Evolutionary conservation across 1,140 invertebrate species (phyloP).

Genomic region (Colletes gigas): DNA sequence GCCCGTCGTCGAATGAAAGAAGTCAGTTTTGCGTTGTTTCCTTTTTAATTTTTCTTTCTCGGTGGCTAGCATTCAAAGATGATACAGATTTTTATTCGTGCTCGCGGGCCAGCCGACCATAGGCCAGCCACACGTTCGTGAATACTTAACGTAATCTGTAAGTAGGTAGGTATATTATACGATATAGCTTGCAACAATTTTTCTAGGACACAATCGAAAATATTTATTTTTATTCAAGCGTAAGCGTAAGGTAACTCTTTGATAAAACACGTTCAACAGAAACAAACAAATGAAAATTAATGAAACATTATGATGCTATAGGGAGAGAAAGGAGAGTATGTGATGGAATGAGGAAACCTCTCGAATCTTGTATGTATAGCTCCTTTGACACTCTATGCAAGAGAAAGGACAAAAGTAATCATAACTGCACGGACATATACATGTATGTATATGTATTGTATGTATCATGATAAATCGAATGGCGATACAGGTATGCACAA

Average conservation of each 20-base stretch:
- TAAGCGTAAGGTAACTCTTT: slow-evolving; percentile 64
- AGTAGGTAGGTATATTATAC: slow-evolving; percentile 62
- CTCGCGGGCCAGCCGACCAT: neutral
- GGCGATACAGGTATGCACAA: slow-evolving; percentile 5
- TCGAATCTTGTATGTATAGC: neutral
- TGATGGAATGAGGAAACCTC: slow-evolving; percentile 9
- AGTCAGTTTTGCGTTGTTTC: neutral
- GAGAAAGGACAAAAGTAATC: neutral
- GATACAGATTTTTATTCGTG: slow-evolving; percentile 16
- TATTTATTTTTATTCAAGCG: slow-evolving; percentile 75
- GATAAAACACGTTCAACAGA: slow-evolving; percentile 55
- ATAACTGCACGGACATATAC: neutral
- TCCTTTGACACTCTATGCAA: neutral
- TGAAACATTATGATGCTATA: slow-evolving; percentile 21
- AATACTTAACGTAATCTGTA: slow-evolving; percentile 64
- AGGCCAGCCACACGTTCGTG: slow-evolving; percentile 34
- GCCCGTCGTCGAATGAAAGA: neutral
- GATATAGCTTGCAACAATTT: slow-evolving; percentile 67
- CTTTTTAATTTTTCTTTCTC: neutral
- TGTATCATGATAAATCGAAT: slow-evolving; percentile 6
- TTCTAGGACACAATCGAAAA: slow-evolving; percentile 70
- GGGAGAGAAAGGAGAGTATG: neutral
- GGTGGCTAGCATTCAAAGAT: neutral
- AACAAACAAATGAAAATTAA: neutral
- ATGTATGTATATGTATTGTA: slow-evolving; percentile 2